Evolutionary conservation across 2,797 vertebrate genomes (phyloP).

Genomic region (Gymnothorax reevesii): DNA sequence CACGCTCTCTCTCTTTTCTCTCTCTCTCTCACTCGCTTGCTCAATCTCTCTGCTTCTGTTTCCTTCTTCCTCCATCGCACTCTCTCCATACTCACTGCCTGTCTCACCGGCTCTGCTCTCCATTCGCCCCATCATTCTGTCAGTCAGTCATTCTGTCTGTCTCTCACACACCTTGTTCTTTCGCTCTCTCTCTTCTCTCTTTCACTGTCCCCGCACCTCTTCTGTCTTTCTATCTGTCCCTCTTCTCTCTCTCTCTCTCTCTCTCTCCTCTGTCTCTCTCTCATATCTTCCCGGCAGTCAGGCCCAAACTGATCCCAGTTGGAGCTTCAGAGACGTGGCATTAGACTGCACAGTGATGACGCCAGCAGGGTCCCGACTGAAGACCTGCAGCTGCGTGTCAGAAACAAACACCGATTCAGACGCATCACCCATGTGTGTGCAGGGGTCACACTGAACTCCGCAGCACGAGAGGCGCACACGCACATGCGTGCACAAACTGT

Average conservation of each 20-base stretch:
- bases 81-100: neutral
- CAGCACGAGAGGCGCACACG: neutral
- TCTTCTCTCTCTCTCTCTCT: neutral
- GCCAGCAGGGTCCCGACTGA: neutral
- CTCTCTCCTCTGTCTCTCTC: neutral
- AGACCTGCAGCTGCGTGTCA: neutral
- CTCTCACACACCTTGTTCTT: neutral
- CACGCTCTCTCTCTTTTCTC: neutral
- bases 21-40: neutral
- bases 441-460: neutral
- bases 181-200: neutral
- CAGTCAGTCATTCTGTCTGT: too few species aligned
- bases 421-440: neutral
- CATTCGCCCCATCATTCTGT: neutral
- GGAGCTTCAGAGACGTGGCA: neutral
- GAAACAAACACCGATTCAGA: neutral
- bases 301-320: neutral
- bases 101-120: neutral
- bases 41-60: neutral
- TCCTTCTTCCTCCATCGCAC: too few species aligned
- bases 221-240: too few species aligned
- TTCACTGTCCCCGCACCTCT: too few species aligned
- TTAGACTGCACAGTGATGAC: neutral
- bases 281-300: neutral
- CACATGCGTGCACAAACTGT: neutral